These are phyloP conservation scores for Pomacea maculata DNA, from an alignment of 1,140 invertebrate genomes.

Conservation along the genomic window DNA sequence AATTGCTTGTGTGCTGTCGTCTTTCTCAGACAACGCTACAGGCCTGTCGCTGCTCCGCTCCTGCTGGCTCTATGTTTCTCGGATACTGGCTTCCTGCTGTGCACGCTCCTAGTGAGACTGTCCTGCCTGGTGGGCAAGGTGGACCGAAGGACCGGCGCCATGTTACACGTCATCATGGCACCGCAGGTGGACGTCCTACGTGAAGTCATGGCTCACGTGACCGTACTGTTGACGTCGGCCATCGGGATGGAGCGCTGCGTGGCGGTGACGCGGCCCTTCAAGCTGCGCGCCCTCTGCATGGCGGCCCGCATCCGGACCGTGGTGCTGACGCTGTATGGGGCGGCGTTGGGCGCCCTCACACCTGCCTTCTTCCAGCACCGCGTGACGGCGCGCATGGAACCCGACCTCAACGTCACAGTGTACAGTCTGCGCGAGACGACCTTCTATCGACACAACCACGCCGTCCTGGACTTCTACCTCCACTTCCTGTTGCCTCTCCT, in stretches of 20 bases:
- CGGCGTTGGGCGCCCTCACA: not conserved
- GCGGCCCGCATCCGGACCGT: not conserved
- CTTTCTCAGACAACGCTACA: conserved; percentile 11
- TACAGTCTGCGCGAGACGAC: not conserved
- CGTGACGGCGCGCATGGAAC: not conserved
- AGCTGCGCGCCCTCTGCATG: conserved; percentile 15
- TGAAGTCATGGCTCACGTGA: conserved; percentile 13
- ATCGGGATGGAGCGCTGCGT: conserved; percentile 16
- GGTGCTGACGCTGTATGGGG: not conserved
- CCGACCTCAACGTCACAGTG: conserved; percentile 6
- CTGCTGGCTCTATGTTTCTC: conserved; percentile 9
- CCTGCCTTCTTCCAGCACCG: conserved; percentile 16
- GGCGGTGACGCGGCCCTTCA: conserved; percentile 16
- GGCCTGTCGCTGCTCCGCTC: conserved; percentile 6
- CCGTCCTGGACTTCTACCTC: conserved; percentile 11
- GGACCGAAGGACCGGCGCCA: not conserved
- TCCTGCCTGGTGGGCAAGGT: conserved; percentile 1
- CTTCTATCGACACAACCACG: conserved; percentile 10
- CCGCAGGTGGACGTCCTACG: conserved; percentile 17
- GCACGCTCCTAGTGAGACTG: conserved; percentile 12
- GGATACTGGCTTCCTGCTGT: conserved; percentile 9
- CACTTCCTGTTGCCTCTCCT: conserved; percentile 7
- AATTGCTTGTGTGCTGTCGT: conserved; percentile 14
- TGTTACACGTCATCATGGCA: not conserved
- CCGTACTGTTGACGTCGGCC: conserved; percentile 17